A percentile compares a stretch with the other conserved stretches of the same genome.
Evolutionary conservation across 2,888 invertebrate genomes (phyloP).

Genomic region (Sinopyrophorus schimmeli): DNA sequence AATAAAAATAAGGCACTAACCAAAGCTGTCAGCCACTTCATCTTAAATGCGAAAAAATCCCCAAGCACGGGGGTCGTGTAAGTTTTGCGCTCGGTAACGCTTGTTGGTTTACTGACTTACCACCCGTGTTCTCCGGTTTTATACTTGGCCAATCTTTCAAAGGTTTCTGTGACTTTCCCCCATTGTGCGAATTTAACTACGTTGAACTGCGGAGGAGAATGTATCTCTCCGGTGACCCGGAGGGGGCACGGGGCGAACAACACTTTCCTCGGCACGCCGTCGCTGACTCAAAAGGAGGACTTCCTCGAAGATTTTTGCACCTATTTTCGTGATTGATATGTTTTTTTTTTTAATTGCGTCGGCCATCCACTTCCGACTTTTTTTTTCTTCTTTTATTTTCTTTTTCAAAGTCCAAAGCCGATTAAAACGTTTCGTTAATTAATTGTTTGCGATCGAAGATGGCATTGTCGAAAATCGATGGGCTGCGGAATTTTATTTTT

Average conservation of each 20-base stretch:
- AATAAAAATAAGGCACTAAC: slow-evolving; percentile 53
- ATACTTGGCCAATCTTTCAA: slow-evolving; percentile 47
- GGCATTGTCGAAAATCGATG: too few species aligned
- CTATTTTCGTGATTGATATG: slow-evolving; percentile 14
- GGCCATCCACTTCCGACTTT: slow-evolving; percentile 21
- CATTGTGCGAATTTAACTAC: slow-evolving; percentile 27
- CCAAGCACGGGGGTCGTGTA: slow-evolving; percentile 40
- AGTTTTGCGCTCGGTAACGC: slow-evolving; percentile 45
- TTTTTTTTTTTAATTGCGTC: background rate
- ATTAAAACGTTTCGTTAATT: too few species aligned
- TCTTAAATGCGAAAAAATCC: slow-evolving; percentile 45
- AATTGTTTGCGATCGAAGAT: too few species aligned
- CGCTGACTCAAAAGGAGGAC: slow-evolving; percentile 17
- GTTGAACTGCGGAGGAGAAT: slow-evolving; percentile 19
- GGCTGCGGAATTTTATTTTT: too few species aligned
- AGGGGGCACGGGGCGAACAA: slow-evolving; percentile 22
- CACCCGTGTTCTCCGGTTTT: slow-evolving; percentile 44
- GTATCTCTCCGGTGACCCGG: slow-evolving; percentile 14
- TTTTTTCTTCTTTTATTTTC: too few species aligned
- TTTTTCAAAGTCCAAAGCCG: too few species aligned
- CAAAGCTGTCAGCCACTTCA: slow-evolving; percentile 55
- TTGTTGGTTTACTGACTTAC: slow-evolving; percentile 50
- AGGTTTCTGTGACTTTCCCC: slow-evolving; percentile 47
- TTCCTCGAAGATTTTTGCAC: slow-evolving; percentile 18
- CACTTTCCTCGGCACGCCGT: slow-evolving; percentile 20